Evolutionary conservation across 1,140 invertebrate genomes (phyloP), one percentile per base, ranked within the genome.

Genomic region (Procambarus virginalis): DNA sequence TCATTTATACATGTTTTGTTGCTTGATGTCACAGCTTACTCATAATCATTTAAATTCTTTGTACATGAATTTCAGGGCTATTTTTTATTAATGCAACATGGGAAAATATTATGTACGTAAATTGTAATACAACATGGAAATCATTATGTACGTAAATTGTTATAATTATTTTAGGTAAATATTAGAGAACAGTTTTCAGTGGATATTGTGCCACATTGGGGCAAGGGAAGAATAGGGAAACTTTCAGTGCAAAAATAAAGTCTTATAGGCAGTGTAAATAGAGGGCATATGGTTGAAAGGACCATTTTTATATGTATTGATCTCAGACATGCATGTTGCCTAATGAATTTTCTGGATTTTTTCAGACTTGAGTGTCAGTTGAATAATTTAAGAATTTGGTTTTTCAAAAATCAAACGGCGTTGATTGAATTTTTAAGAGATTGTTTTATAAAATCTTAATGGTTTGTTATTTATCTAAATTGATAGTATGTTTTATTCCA

Each of bases 21-120:
- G 45, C 84, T 86, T 86, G 49, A 58, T 78, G 34, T 86, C 75
- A 81, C 79, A 81, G 79, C 79, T 73, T 34, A 73, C 20, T 34
- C 64, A 73, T 68, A 20, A 73, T 6, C n/a, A 20, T 22, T 73
- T 73, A 73, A 73, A 73, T 73, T 73, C 22, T 73, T 73, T 34
- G 68, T 73, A 73, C 10, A 73, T 14, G n/a, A 73, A 22, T 73
- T 73, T 73, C 68, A 73, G n/a, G 22, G 3, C 0, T 68, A 68
- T 17, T 20, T 68, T 68, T 20, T 68, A 9, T 58, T 58, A 34
- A 58, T 68, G 64, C 20, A 68, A 17, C 10, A 68, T 17, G 20
- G 64, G 64, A 68, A 17, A 68, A 68, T 68, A 68, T 17, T 68
- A 12, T 68, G 9, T 68, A 68, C 12, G 64, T 68, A 68, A 17